Base-by-base conservation (phyloP, 2,797 vertebrate species). In the Tarsius wallacei region DNA sequence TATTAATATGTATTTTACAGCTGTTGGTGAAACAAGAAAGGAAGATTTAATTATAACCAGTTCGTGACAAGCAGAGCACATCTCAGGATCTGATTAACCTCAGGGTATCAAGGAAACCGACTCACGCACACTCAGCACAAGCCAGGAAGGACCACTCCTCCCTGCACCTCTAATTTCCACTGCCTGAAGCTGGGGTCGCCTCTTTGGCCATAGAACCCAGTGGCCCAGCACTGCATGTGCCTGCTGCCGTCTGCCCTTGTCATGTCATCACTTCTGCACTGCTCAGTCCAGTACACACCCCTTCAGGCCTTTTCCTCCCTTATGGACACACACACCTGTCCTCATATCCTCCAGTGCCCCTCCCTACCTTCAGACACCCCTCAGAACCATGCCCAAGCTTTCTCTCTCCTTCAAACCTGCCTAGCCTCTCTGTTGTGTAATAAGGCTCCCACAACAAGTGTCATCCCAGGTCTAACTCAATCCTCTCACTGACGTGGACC, bases 1-100 rank as follows among this genome's bases (percentile, higher is more conserved):
- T 97, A 97, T 83, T 97, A 98, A 95, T 97, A 98, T 96, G 97
- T 80, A 92, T 98, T 98, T 98, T 97, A 98, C 96, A 98, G 97
- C 93, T 98, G 98, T 95, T 61, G 66, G 87, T 77, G 13, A 89
- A 94, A 97, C 51, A 82, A 95, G 61, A 76, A 93, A 85, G 92
- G 93, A n/a, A 98, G 91, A 96, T 11, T 89, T 0, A 95, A 96
- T 89, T 16, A 66, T 28, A 98, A 97, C 0, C 47, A 78, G 76
- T 97, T 68, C 8, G 63, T 98, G 97, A 98, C 97, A 98, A 0
- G 28, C 95, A 96, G 81, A 90, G 87, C 14, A 93, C 2, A 55
- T 94, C 92, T 86, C 21, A 96, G 66, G 90, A 83, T 76, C 80
- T 78, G 66, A 91, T 53, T 87, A 87, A 80, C 71, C 73, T 90